Conservation (phyloP, 2,113 vertebrate genomes). For the Lampris incognitus region DNA sequence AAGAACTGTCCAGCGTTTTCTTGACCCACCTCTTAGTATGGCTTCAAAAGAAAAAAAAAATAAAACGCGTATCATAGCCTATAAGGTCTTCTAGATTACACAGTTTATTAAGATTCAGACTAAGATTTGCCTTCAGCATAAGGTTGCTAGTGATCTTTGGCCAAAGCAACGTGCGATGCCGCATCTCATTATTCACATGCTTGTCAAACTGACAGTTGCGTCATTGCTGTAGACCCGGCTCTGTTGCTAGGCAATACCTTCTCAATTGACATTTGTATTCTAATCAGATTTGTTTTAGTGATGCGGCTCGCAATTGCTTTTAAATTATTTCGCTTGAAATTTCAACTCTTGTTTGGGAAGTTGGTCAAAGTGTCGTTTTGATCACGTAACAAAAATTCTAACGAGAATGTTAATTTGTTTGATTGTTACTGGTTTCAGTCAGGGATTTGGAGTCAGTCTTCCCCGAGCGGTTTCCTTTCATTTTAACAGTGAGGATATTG, state of each 20-base stretch:
- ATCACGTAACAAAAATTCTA: background rate
- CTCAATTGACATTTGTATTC: slow-evolving; percentile 44
- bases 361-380: background rate
- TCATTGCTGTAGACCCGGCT: slow-evolving; percentile 54
- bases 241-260: slow-evolving; percentile 39
- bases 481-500: background rate
- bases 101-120: background rate
- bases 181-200: slow-evolving; percentile 26
- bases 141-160: background rate
- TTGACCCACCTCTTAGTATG: background rate
- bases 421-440: background rate
- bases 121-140: background rate
- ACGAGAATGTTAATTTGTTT: background rate
- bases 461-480: background rate
- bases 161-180: slow-evolving; percentile 1
- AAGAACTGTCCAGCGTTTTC: background rate
- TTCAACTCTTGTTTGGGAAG: background rate
- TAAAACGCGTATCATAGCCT: background rate
- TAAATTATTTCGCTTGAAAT: slow-evolving; percentile 31
- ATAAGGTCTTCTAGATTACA: background rate
- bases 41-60: background rate
- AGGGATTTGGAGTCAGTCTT: background rate
- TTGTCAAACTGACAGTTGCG: slow-evolving; percentile 41
- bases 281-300: slow-evolving; percentile 45
- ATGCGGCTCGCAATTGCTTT: slow-evolving; percentile 24